These are phyloP conservation scores for Hystrix brachyura DNA, from an alignment of 2,113 vertebrate genomes.

Conservation along the genomic window DNA sequence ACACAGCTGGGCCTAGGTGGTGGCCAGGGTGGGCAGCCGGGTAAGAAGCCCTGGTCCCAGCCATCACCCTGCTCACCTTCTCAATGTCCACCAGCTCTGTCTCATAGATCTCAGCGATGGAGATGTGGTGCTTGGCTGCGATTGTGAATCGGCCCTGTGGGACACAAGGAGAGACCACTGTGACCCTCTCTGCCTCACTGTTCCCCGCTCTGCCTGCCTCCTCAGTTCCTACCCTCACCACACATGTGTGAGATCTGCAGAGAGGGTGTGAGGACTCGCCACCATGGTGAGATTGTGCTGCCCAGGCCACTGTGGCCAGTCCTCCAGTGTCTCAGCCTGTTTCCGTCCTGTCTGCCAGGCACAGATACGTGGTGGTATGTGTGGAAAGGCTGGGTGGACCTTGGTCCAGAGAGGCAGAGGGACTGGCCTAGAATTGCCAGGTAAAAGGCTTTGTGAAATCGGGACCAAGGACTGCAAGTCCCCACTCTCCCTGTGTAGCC, in stretches of 20 bases:
- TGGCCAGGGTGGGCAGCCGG: background rate
- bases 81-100: slow-evolving; percentile 95
- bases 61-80: slow-evolving; percentile 87
- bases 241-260: background rate
- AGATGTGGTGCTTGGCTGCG: slow-evolving; percentile 96
- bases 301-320: fast-evolving
- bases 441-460: background rate
- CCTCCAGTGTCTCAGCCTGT: fast-evolving
- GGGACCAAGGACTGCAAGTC: background rate
- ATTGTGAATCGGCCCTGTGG: slow-evolving; percentile 95
- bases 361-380: too few relatives aligned
- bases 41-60: background rate
- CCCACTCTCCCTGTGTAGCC: background rate
- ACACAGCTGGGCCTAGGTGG: background rate
- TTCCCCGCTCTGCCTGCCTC: background rate
- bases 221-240: background rate
- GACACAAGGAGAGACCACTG: fast-evolving
- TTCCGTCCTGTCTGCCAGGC: background rate
- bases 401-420: background rate
- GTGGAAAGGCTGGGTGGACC: background rate
- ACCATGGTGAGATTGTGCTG: fast-evolving
- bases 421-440: background rate
- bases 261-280: background rate
- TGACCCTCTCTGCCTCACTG: background rate
- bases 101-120: slow-evolving; percentile 96